Base-by-base conservation (phyloP, 2,888 invertebrate genomes). In the Mythimna ferrago region DNA sequence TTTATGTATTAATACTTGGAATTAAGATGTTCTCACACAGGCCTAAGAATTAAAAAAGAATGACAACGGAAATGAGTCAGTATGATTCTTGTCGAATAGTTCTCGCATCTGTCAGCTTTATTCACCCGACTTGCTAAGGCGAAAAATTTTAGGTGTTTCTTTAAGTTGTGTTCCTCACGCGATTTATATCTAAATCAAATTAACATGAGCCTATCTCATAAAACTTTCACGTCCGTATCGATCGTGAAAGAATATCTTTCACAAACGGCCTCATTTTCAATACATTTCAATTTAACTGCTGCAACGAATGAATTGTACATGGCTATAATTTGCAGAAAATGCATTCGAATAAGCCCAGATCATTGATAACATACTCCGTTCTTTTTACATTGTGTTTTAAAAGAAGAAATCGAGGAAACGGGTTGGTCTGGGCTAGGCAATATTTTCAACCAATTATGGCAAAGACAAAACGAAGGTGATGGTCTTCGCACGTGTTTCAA, bases 31-130 rank as follows among this genome's bases (percentile, higher is more conserved):
- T 81, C 80, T 80, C 81, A 69, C 66, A 80, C 60, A 26, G 53
- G 48, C 53, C 62, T 69, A 83, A 80, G 68, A 71, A 75, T 80
- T 66, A 57, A 73, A 81, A 80, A 81, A 83, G 56, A 75, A 79
- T 75, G 68, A 81, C 67, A 83, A 66, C 83, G 83, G 68, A 83
- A 83, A 81, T 83, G 81, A 83, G 62, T 80, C 83, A 83, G 75
- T 64, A 57, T 75, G 80, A 66, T 82, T 68, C 71, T 83, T 79
- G 60, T 60, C 62, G 62, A 75, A 83, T 79, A 83, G 19, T 81
- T 80, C 80, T 66, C 56, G 41, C 56, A 83, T 71, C 80, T 81
- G 75, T 71, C 75, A 66, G 65, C 61, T 74, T 79, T 68, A 71
- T 61, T 71, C 56, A 68, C 56, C 38, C n/a, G n/a, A 53, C 66